Evolutionary conservation across 2,888 invertebrate species (phyloP).

Genomic region (Chrysolina americana): DNA sequence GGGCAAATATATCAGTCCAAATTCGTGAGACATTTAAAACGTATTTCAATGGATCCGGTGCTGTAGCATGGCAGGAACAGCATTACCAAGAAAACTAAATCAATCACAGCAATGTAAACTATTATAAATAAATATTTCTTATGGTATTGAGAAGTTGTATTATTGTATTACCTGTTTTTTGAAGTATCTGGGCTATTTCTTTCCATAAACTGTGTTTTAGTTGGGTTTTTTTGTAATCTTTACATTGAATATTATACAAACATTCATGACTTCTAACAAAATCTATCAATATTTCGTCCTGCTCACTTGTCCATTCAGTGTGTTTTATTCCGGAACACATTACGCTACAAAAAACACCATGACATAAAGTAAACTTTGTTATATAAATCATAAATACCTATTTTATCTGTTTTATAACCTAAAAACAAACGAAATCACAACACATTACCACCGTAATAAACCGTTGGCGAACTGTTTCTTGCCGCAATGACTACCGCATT

Average conservation of each 20-base stretch:
- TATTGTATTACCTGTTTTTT: constrained; percentile 35
- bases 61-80: too few relatives aligned
- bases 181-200: constrained; percentile 28
- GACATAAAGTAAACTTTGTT: constrained; percentile 21
- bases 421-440: constrained; percentile 24
- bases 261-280: constrained; percentile 40
- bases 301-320: constrained; percentile 32
- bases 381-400: constrained; percentile 35
- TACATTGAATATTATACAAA: constrained; percentile 38
- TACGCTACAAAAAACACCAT: constrained; percentile 26
- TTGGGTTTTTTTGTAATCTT: constrained; percentile 38
- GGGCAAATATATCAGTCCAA: constrained; percentile 26
- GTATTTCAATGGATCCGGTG: too few relatives aligned
- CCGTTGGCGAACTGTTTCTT: constrained; percentile 36
- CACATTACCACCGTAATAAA: constrained; percentile 36
- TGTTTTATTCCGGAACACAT: constrained; percentile 23
- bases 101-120: constrained; percentile 1
- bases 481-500: constrained; percentile 32
- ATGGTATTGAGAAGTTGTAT: constrained; percentile 33
- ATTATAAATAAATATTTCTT: constrained; percentile 33
- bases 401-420: constrained; percentile 19
- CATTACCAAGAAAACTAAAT: constrained; percentile 39
- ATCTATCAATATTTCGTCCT: constrained; percentile 39
- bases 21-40: too few relatives aligned
- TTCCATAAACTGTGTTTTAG: constrained; percentile 42